phyloP scores from a whole-genome alignment of 2,113 vertebrate genomes.

The Pleuronectes platessa region DNA sequence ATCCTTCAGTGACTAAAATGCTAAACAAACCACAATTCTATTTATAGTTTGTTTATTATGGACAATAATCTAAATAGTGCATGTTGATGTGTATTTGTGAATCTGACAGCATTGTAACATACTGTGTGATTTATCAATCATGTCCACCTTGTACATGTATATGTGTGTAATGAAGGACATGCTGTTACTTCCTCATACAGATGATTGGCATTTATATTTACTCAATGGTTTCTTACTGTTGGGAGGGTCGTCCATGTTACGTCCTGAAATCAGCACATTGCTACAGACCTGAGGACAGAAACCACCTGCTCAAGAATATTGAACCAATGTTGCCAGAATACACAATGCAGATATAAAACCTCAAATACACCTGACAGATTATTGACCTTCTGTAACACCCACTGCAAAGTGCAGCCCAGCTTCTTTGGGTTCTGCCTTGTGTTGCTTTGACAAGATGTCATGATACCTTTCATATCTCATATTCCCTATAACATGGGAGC shows the following conservation, averaged over 20 bases:
- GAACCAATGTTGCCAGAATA: not conserved
- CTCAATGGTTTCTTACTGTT: constrained; percentile 35
- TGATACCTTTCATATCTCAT: too few relatives aligned
- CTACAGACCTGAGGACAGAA: constrained; percentile 86
- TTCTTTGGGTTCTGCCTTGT: too few relatives aligned
- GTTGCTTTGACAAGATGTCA: too few relatives aligned
- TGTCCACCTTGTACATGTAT: not conserved
- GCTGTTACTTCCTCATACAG: not conserved
- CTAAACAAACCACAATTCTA: too few relatives aligned
- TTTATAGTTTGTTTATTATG: too few relatives aligned
- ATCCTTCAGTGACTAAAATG: too few relatives aligned
- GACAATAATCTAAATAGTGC: not conserved
- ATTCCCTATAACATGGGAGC: too few relatives aligned
- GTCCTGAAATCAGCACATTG: constrained; percentile 84
- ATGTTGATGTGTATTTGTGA: not conserved
- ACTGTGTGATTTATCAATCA: not conserved
- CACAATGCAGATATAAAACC: not conserved
- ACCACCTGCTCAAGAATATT: not conserved
- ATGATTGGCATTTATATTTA: not conserved
- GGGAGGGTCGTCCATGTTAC: not conserved
- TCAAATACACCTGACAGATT: not conserved
- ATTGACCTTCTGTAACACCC: too few relatives aligned
- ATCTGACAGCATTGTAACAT: not conserved
- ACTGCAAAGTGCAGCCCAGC: too few relatives aligned
- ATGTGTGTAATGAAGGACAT: not conserved